A percentile compares a stretch with the other conserved stretches of the same genome.
Conservation (phyloP, 2,888 invertebrate genomes). For the Diplazon laetatorius region DNA sequence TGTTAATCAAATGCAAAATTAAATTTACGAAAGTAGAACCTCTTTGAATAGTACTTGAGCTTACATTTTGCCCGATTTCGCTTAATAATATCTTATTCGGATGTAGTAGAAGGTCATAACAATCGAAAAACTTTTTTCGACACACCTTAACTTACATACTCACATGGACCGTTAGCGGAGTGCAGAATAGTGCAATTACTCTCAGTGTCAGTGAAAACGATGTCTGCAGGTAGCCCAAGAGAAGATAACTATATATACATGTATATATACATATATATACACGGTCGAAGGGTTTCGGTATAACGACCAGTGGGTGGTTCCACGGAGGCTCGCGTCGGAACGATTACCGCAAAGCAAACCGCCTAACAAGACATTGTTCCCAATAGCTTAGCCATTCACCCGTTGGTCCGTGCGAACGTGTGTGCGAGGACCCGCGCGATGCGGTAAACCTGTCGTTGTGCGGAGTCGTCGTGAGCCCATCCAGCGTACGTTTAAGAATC, state of each 20-base stretch:
- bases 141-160: too few relatives aligned
- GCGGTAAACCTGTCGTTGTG: conserved; percentile 43
- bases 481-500: conserved; percentile 48
- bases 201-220: conserved; percentile 42
- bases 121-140: too few relatives aligned
- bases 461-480: conserved; percentile 30
- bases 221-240: conserved; percentile 29
- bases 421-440: conserved; percentile 10
- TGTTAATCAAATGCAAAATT: too few relatives aligned
- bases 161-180: neutral
- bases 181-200: conserved; percentile 43
- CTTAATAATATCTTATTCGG: too few relatives aligned
- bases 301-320: conserved; percentile 55
- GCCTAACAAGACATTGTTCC: conserved; percentile 81
- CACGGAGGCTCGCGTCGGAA: conserved; percentile 73
- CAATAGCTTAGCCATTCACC: conserved; percentile 78
- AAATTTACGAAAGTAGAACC: too few relatives aligned
- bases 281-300: conserved; percentile 30
- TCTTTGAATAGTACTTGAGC: too few relatives aligned
- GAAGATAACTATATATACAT: neutral
- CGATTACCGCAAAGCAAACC: conserved; percentile 80
- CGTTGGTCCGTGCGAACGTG: conserved; percentile 51
- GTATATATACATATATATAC: too few relatives aligned
- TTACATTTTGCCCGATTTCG: too few relatives aligned
- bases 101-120: too few relatives aligned